Percentiles rank a stretch among this genome's conserved stretches.
Evolutionary conservation across 2,888 invertebrate genomes (phyloP).

Genomic region (Diogma glabrata): DNA sequence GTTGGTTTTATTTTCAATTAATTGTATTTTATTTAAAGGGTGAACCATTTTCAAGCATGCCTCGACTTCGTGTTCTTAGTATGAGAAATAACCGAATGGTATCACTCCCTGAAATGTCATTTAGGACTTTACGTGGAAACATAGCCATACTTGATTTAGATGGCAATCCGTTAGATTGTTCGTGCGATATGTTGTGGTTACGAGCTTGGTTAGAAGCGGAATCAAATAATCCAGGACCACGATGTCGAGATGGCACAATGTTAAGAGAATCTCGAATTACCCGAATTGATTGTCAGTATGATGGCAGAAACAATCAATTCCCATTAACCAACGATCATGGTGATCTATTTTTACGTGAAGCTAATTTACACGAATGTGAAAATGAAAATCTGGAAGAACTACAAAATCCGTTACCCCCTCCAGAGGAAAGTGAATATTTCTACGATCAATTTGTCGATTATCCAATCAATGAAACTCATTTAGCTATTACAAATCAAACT

Average conservation of each 20-base stretch:
- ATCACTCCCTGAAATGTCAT: conserved; percentile 58
- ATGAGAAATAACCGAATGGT: conserved; percentile 64
- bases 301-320: conserved; percentile 21
- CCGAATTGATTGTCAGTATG: conserved; percentile 50
- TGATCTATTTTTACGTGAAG: conserved; percentile 46
- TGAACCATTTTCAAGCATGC: conserved; percentile 73
- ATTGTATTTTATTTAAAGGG: conserved; percentile 37
- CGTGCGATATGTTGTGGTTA: conserved; percentile 73
- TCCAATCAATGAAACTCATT: conserved; percentile 49
- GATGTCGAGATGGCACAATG: conserved; percentile 65
- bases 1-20: neutral
- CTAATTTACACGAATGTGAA: conserved; percentile 44
- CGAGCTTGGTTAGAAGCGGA: conserved; percentile 71
- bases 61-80: conserved; percentile 67
- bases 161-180: conserved; percentile 78
- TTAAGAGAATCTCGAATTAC: conserved; percentile 62
- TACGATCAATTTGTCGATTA: conserved; percentile 76
- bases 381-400: conserved; percentile 35
- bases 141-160: conserved; percentile 75
- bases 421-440: conserved; percentile 69
- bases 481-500: conserved; percentile 19
- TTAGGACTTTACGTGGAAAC: conserved; percentile 64
- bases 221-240: conserved; percentile 52
- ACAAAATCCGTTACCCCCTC: conserved; percentile 43
- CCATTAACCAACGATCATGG: conserved; percentile 48